Evolutionary conservation across 2,888 invertebrate genomes (phyloP).

Genomic region (Lasioglossum malachurum): DNA sequence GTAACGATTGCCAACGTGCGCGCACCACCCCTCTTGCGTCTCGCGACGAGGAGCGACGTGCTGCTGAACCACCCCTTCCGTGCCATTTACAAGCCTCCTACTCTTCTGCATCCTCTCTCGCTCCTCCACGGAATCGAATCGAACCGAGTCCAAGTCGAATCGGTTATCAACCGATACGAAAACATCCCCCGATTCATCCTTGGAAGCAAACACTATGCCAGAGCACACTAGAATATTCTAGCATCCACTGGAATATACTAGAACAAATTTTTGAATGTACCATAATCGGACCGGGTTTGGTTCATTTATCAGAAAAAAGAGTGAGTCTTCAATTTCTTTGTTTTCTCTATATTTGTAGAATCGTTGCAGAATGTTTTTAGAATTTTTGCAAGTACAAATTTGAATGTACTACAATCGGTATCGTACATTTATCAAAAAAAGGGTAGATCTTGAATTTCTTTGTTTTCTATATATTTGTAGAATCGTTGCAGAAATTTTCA

Average conservation of each 20-base stretch:
- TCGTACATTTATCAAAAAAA: too few species aligned
- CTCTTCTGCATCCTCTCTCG: slow-evolving; percentile 3
- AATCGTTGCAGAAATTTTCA: too few species aligned
- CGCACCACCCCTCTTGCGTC: slow-evolving; percentile 26
- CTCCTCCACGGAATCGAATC: slow-evolving; percentile 7
- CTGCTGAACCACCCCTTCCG: slow-evolving; percentile 43
- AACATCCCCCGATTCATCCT: slow-evolving; percentile 56
- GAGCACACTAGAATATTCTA: not conserved
- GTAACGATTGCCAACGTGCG: slow-evolving; percentile 78
- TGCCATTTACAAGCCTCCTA: slow-evolving; percentile 29
- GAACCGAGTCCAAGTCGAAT: slow-evolving; percentile 12
- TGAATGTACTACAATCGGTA: too few species aligned
- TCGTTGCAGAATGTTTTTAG: too few species aligned
- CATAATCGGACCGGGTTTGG: too few species aligned
- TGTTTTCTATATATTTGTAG: too few species aligned
- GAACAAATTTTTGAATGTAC: not conserved
- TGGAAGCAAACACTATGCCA: not conserved
- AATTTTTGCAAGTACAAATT: too few species aligned
- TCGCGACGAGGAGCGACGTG: not conserved
- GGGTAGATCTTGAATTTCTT: too few species aligned
- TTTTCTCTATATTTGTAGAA: too few species aligned
- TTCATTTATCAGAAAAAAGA: too few species aligned
- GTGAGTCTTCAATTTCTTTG: too few species aligned
- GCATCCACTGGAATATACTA: not conserved
- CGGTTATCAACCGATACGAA: slow-evolving; percentile 65